Conservation (phyloP, 2,888 invertebrate genomes). For the Ectropis crepuscularia region DNA sequence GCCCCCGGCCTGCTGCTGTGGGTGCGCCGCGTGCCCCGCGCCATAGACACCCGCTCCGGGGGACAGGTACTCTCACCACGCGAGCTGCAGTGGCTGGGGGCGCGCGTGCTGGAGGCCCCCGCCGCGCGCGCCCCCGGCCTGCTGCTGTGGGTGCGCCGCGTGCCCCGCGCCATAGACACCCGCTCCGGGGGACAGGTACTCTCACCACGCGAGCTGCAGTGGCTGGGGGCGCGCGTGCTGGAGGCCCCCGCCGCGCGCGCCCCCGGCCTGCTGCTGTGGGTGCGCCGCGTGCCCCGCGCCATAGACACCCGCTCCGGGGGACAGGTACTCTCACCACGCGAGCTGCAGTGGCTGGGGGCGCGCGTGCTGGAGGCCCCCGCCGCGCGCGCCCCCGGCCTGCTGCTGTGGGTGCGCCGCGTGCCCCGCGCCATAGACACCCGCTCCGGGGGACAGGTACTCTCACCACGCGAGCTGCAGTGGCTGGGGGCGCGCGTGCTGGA, state of each 20-base stretch:
- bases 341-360: slow-evolving; percentile 51
- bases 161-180: slow-evolving; percentile 44
- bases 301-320: slow-evolving; percentile 46
- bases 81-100: slow-evolving; percentile 52
- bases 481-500: slow-evolving; percentile 48
- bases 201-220: slow-evolving; percentile 53
- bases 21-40: slow-evolving; percentile 49
- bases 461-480: slow-evolving; percentile 51
- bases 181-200: slow-evolving; percentile 50
- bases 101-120: slow-evolving; percentile 39
- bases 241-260: slow-evolving; percentile 44
- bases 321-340: too few relatives aligned
- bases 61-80: too few relatives aligned
- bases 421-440: slow-evolving; percentile 43
- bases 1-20: slow-evolving; percentile 59
- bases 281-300: slow-evolving; percentile 44
- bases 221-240: slow-evolving; percentile 48
- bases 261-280: slow-evolving; percentile 60
- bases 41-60: slow-evolving; percentile 36
- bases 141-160: slow-evolving; percentile 58
- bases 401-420: slow-evolving; percentile 59
- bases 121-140: slow-evolving; percentile 51
- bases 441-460: too few relatives aligned
- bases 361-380: slow-evolving; percentile 38
- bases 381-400: slow-evolving; percentile 49